phyloP scores from a whole-genome alignment of 2,888 invertebrate genomes.

The Coenonympha arcania region DNA sequence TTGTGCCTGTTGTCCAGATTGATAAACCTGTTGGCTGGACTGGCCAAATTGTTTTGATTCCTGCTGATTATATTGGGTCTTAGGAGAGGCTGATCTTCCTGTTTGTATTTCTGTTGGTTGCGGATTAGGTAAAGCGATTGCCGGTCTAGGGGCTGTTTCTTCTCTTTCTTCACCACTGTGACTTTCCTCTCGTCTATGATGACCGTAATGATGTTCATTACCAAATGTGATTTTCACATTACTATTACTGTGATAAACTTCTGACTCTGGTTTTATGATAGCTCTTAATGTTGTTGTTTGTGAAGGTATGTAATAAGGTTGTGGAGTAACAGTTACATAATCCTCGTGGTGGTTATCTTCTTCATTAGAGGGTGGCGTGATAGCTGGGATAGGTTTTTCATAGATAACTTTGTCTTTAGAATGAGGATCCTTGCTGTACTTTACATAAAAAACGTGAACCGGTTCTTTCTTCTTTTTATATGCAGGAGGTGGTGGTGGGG shows the following conservation, averaged over 20 bases:
- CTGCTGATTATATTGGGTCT: slow-evolving; percentile 38
- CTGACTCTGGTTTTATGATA: slow-evolving; percentile 89
- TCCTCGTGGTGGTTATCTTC: slow-evolving; percentile 76
- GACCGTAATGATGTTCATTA: slow-evolving; percentile 68
- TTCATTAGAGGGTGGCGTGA: slow-evolving; percentile 80
- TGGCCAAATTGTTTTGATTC: slow-evolving; percentile 37
- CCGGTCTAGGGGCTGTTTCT: slow-evolving; percentile 78
- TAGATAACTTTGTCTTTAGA: slow-evolving; percentile 82
- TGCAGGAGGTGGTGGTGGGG: slow-evolving; percentile 73
- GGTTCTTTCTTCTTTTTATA: slow-evolving; percentile 80
- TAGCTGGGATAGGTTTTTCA: slow-evolving; percentile 85
- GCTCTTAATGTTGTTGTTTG: slow-evolving; percentile 86
- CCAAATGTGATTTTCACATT: slow-evolving; percentile 89
- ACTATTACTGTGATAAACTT: slow-evolving; percentile 85
- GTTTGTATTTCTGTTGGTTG: slow-evolving; percentile 43
- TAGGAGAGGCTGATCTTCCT: slow-evolving; percentile 49
- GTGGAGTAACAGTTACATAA: slow-evolving; percentile 72
- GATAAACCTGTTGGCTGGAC: slow-evolving; percentile 42
- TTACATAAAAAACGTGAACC: slow-evolving; percentile 92
- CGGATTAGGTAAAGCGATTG: slow-evolving; percentile 71
- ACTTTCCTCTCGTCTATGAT: slow-evolving; percentile 52
- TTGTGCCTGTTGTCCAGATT: slow-evolving; percentile 55
- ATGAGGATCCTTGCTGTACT: slow-evolving; percentile 88
- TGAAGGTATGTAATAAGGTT: slow-evolving; percentile 67
- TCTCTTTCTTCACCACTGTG: slow-evolving; percentile 63